phyloP scores from a whole-genome alignment of 2,888 invertebrate species.

The Cryptophagus acutangulus region DNA sequence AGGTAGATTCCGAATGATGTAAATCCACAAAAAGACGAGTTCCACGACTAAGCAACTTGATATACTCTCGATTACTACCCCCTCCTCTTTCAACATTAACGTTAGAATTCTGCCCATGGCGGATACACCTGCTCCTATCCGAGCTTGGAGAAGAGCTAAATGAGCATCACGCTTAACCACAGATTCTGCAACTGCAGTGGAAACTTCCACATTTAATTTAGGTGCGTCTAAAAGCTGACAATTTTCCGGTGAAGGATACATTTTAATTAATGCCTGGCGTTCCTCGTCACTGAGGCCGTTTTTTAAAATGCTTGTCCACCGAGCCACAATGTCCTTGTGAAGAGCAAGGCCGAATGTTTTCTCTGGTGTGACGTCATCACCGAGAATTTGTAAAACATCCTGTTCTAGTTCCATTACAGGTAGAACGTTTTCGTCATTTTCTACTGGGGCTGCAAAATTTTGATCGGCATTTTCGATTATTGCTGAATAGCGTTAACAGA shows the following conservation, averaged over 20 bases:
- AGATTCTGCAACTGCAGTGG: neutral
- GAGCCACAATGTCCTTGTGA: neutral
- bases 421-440: too few relatives aligned
- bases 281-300: neutral
- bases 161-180: neutral
- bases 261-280: neutral
- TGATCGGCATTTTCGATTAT: too few relatives aligned
- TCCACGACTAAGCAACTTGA: slow-evolving; percentile 8
- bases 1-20: slow-evolving; percentile 8
- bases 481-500: too few relatives aligned
- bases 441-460: too few relatives aligned
- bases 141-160: neutral
- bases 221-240: neutral
- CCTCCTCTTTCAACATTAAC: slow-evolving; percentile 4
- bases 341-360: too few relatives aligned
- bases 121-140: slow-evolving; percentile 1
- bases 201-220: neutral
- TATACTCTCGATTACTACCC: slow-evolving; percentile 1
- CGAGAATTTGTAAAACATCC: too few relatives aligned
- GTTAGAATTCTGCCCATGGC: slow-evolving; percentile 2
- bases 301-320: neutral
- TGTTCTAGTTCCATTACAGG: too few relatives aligned
- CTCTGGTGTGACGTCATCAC: too few relatives aligned
- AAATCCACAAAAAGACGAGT: slow-evolving; percentile 1
- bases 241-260: neutral